Evolutionary conservation across 2,888 invertebrate genomes (phyloP).

Genomic region (Tiliacea aurago): DNA sequence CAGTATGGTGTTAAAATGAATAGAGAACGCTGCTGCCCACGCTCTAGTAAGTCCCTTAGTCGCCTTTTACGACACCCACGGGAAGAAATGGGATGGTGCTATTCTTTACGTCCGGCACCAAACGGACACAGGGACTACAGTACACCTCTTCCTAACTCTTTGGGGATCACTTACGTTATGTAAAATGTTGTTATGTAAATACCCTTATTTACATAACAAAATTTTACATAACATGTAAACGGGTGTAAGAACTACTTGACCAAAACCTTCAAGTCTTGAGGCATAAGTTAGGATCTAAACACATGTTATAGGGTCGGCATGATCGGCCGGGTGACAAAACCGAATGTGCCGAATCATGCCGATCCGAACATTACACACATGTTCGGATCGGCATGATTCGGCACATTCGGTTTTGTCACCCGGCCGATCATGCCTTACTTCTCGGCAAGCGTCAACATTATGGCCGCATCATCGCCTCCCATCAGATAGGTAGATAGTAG

Average conservation of each 20-base stretch:
- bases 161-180: neutral
- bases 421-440: neutral
- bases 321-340: neutral
- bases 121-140: no score
- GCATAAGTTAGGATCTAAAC: neutral
- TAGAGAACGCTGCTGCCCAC: no score
- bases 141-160: neutral
- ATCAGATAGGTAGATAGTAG: neutral
- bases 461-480: neutral
- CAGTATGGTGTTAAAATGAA: no score
- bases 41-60: no score
- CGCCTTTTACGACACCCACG: no score
- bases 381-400: neutral
- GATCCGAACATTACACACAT: no score
- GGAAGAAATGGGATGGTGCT: no score
- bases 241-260: no score
- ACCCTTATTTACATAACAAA: no score
- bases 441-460: neutral
- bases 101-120: no score
- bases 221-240: no score
- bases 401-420: neutral
- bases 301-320: neutral
- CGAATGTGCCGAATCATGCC: neutral
- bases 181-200: no score
- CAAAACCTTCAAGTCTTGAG: neutral